phyloP scores from a whole-genome alignment of 2,797 vertebrate species.

The Siniperca scherzeri region DNA sequence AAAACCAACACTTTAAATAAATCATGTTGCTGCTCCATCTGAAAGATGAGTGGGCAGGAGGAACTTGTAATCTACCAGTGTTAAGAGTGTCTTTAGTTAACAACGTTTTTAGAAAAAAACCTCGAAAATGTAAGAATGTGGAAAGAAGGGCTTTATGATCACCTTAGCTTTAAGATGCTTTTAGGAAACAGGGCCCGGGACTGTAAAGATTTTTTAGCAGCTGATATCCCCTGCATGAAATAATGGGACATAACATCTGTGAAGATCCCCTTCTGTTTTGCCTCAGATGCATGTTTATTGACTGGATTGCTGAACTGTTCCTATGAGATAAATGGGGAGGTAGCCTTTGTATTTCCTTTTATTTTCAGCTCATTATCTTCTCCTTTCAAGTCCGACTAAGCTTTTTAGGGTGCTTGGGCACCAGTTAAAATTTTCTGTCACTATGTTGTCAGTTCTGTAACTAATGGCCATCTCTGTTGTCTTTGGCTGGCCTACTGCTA shows the following conservation, averaged over 20 bases:
- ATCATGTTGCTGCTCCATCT: neutral
- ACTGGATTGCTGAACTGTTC: constrained; percentile 53
- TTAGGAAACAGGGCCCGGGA: constrained; percentile 16
- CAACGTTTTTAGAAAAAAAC: constrained; percentile 17
- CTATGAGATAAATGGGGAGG: constrained; percentile 57
- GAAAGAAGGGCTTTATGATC: constrained; percentile 21
- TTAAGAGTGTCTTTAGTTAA: constrained; percentile 4
- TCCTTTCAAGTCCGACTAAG: constrained; percentile 61
- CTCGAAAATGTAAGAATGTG: neutral
- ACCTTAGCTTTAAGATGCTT: constrained; percentile 29
- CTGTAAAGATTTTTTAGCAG: constrained; percentile 33
- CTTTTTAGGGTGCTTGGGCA: constrained; percentile 67
- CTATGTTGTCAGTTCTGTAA: constrained; percentile 57
- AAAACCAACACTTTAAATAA: neutral
- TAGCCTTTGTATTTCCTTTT: constrained; percentile 54
- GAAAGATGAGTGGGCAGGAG: constrained; percentile 10
- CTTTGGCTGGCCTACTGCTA: constrained; percentile 49
- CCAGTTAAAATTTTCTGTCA: constrained; percentile 62
- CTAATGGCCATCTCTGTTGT: constrained; percentile 68
- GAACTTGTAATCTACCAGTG: constrained; percentile 3
- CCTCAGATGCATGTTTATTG: constrained; percentile 59
- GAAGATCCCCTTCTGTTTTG: constrained; percentile 44
- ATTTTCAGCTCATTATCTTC: constrained; percentile 76
- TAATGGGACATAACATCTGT: constrained; percentile 65
- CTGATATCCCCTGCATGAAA: constrained; percentile 27